A percentile compares a stretch with the other conserved stretches of the same genome.
Evolutionary conservation across 2,888 invertebrate genomes (phyloP).

Genomic region (Amblyjoppa proteus): DNA sequence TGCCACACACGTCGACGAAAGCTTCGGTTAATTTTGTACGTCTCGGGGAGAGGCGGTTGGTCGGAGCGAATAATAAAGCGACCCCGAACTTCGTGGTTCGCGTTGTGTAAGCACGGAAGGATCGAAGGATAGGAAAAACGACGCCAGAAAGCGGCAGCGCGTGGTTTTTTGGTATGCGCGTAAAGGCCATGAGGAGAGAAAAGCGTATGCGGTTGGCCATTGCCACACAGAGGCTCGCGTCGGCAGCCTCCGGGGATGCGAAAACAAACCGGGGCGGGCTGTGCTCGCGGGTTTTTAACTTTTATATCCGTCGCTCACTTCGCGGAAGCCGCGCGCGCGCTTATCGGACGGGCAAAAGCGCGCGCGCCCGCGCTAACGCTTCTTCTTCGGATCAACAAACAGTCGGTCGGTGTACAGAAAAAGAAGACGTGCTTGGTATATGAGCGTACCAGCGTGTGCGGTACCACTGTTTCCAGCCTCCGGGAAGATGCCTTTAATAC

Average conservation of each 20-base stretch:
- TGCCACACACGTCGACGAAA: constrained; percentile 56
- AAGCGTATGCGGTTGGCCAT: constrained; percentile 34
- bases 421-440: constrained; percentile 12
- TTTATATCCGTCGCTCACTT: constrained; percentile 78
- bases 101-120: constrained; percentile 16
- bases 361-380: constrained; percentile 51
- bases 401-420: constrained; percentile 39
- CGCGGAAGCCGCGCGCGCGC: constrained; percentile 77
- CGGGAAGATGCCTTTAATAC: neutral
- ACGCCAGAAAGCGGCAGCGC: constrained; percentile 30
- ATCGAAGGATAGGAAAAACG: constrained; percentile 41
- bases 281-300: constrained; percentile 73
- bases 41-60: neutral
- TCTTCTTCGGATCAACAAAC: constrained; percentile 75
- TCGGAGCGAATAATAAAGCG: constrained; percentile 60
- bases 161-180: constrained; percentile 54
- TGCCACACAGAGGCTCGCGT: constrained; percentile 25
- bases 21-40: constrained; percentile 39
- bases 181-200: constrained; percentile 28
- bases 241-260: constrained; percentile 67
- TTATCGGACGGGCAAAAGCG: constrained; percentile 71
- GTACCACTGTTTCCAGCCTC: constrained; percentile 41
- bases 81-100: constrained; percentile 22
- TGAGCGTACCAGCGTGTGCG: constrained; percentile 14
- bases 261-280: constrained; percentile 77